These are phyloP conservation scores for Sus cebifrons DNA, from an alignment of 2,797 vertebrate species.

Conservation along the genomic window DNA sequence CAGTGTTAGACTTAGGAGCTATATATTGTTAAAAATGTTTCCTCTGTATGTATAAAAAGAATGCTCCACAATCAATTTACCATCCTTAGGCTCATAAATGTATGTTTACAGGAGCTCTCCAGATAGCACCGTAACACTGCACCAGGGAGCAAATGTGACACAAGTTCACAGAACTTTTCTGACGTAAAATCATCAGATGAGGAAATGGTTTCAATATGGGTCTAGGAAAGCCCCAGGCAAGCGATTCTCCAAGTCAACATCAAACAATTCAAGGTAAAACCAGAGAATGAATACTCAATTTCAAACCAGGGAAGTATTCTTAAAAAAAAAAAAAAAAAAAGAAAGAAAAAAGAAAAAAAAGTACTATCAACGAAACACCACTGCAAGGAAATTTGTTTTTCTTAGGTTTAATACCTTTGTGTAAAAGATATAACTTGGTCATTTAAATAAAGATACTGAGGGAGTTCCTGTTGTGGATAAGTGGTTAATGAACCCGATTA, in stretches of 20 bases:
- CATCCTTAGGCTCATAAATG: constrained; percentile 21
- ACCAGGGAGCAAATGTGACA: constrained; percentile 40
- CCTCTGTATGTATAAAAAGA: constrained; percentile 44
- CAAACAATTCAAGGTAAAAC: constrained; percentile 58
- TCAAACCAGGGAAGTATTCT: constrained; percentile 8
- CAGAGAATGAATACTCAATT: neutral
- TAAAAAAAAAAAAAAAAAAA: constrained; percentile 28
- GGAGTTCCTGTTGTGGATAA: no score
- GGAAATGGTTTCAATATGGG: constrained; percentile 64
- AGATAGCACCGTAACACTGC: neutral
- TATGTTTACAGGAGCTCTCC: constrained; percentile 53
- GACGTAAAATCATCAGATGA: constrained; percentile 43
- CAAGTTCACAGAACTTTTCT: constrained; percentile 69
- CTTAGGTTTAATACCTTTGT: neutral
- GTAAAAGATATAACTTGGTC: constrained; percentile 25
- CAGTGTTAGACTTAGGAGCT: constrained; percentile 1
- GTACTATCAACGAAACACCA: neutral
- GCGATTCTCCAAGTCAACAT: constrained; percentile 39
- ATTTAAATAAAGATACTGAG: neutral
- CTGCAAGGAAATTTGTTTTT: neutral
- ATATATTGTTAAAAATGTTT: constrained; percentile 39
- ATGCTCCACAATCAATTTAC: constrained; percentile 59
- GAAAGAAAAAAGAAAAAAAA: constrained; percentile 8
- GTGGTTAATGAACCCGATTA: no score
- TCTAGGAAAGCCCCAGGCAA: constrained; percentile 42